These are phyloP conservation scores for Caenorhabditis virilis DNA, from an alignment of 2,888 invertebrate genomes.

Conservation along the genomic window DNA sequence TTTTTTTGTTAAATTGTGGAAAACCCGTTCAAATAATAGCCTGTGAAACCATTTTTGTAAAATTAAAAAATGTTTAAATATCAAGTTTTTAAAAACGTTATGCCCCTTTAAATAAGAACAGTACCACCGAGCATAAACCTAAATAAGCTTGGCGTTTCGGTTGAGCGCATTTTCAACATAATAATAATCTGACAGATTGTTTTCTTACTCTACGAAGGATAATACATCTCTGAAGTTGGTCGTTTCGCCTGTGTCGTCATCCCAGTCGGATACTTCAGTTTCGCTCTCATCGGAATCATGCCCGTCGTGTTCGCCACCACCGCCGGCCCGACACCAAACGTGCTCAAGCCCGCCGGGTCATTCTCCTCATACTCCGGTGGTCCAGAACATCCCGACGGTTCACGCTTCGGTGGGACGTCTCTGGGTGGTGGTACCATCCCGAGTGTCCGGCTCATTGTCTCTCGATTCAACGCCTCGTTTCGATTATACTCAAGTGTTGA, in stretches of 20 bases:
- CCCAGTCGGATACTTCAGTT: slow-evolving; percentile 37
- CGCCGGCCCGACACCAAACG: slow-evolving; percentile 29
- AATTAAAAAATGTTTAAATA: no score
- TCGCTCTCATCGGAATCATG: slow-evolving; percentile 48
- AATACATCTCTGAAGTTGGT: background rate
- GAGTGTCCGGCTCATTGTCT: slow-evolving; percentile 6
- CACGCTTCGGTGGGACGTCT: slow-evolving; percentile 17
- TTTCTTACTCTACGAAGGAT: background rate
- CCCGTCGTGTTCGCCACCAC: slow-evolving; percentile 18
- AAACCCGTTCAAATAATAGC: no score
- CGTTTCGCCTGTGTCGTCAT: slow-evolving; percentile 6
- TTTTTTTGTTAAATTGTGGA: no score
- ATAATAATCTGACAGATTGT: no score
- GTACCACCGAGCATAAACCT: no score
- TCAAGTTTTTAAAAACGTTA: no score
- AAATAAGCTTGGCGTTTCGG: no score
- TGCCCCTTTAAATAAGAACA: no score
- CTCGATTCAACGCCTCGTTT: slow-evolving; percentile 2
- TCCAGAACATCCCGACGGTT: slow-evolving; percentile 27
- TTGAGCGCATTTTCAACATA: no score
- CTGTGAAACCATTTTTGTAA: no score
- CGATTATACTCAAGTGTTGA: slow-evolving; percentile 30
- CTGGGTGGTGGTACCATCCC: slow-evolving; percentile 16
- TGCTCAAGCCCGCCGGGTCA: slow-evolving; percentile 21
- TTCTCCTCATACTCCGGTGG: slow-evolving; percentile 40